Base-by-base conservation (phyloP, 2,888 invertebrate genomes). In the Aphidius colemani region DNA sequence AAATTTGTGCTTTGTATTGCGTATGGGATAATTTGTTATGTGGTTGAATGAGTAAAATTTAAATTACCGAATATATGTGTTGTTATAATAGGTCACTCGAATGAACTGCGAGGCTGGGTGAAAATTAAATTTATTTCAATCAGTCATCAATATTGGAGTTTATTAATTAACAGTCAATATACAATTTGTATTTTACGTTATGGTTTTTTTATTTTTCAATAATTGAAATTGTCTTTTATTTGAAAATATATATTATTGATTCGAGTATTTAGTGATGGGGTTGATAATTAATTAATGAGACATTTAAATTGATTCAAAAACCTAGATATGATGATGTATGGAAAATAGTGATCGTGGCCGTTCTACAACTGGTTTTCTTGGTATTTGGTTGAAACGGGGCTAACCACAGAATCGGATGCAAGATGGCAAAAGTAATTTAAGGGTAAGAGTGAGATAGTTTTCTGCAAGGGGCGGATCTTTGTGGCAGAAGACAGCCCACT, bases 391-490 rank as follows among this genome's bases (percentile, higher is more conserved):
- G 72, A 74, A 75, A 74, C 71, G 73, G 73, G 74, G 76, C 75
- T 75, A 74, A 76, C 76, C 76, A 70, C 77, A 72, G 73, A 78
- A 75, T 75, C 73, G 75, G 75, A 75, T 75, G 75, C 78, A 80
- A 78, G 78, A 80, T 79, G 81, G 78, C 80, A 78, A 79, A 79
- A 80, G 79, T 78, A 79, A 78, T 76, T 76, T 74, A 72, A 70
- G 76, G 77, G 77, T 75, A 74, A 69, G 76, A 72, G 71, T 74
- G 74, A 70, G 72, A 53, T 45, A 40, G 58, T 48, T 43, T 41
- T 57, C 57, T 59, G 64, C 49, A 70, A 72, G 76, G 77, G 81
- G 80, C 80, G 81, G 79, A 73, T 74, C 78, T 60, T 55, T 78
- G 78, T 63, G 74, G 74, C 74, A 71, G 74, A 78, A 76, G 57